Percentiles rank a stretch among this genome's conserved stretches.
phyloP scores from a whole-genome alignment of 1,140 invertebrate species.

The Aphelenchoides avenae region DNA sequence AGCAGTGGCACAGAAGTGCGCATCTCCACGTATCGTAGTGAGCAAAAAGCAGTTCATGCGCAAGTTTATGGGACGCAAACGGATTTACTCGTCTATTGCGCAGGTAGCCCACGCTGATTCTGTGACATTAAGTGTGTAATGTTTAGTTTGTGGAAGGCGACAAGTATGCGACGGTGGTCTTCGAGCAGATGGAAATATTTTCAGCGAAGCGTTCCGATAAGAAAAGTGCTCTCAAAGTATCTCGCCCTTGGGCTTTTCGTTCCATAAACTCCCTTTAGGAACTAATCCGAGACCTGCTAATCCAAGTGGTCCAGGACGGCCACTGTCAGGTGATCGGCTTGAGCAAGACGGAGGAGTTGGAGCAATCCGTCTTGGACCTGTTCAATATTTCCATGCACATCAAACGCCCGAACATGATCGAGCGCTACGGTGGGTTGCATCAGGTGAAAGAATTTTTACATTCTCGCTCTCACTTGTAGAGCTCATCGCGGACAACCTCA shows the following conservation, averaged over 20 bases:
- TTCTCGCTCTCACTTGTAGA: no score
- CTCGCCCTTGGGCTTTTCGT: not conserved
- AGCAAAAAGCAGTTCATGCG: no score
- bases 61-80: not conserved
- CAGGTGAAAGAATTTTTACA: no score
- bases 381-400: conserved; percentile 1
- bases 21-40: not conserved
- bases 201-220: not conserved
- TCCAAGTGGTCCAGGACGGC: not conserved
- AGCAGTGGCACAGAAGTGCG: not conserved
- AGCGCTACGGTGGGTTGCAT: no score
- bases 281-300: not conserved
- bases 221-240: conserved; percentile 7
- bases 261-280: not conserved
- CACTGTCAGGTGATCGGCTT: not conserved
- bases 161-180: conserved; percentile 5
- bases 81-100: not conserved
- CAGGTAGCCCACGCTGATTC: not conserved
- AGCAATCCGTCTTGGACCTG: not conserved
- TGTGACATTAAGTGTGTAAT: not conserved
- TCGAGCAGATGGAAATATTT: conserved; percentile 8
- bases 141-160: conserved; percentile 4
- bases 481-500: no score
- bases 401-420: no score
- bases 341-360: not conserved